A percentile compares a stretch with the other conserved stretches of the same genome.
Conservation (phyloP, 2,113 vertebrate species). For the Aptenodytes patagonicus region DNA sequence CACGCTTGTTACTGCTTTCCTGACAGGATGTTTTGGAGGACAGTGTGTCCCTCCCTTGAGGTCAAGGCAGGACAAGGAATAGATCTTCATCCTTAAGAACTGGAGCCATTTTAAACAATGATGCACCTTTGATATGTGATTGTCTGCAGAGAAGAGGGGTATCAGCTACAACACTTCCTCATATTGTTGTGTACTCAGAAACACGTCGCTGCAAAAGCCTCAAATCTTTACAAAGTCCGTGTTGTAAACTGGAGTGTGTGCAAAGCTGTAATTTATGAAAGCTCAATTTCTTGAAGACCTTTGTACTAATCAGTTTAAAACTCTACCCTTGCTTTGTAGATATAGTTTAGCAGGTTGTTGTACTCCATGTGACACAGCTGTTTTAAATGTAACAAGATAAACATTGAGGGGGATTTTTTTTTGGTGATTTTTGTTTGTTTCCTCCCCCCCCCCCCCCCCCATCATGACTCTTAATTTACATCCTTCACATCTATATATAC, state of each 20-base stretch:
- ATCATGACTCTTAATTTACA: background rate
- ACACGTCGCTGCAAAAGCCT: background rate
- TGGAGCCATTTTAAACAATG: conserved; percentile 51
- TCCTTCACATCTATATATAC: background rate
- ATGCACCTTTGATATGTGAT: conserved; percentile 41
- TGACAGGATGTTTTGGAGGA: conserved; percentile 64
- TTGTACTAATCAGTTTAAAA: conserved; percentile 9
- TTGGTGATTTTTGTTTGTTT: background rate
- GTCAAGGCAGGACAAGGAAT: conserved; percentile 26
- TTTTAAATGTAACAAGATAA: background rate
- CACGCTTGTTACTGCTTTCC: conserved; percentile 9
- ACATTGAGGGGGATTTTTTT: background rate
- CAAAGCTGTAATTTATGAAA: background rate
- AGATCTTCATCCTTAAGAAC: conserved; percentile 42
- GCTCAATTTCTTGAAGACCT: conserved; percentile 15
- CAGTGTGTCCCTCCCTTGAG: conserved; percentile 40
- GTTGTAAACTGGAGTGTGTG: background rate
- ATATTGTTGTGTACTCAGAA: conserved; percentile 26
- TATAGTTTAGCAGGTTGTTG: background rate
- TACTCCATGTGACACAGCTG: background rate
- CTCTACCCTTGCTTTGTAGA: background rate
- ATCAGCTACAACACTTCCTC: conserved; percentile 16
- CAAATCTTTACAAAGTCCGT: conserved; percentile 44
- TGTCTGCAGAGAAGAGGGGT: conserved; percentile 12
- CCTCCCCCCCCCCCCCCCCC: fast-evolving